Base-by-base conservation (phyloP, 2,888 invertebrate genomes). In the Xestia ashworthii region DNA sequence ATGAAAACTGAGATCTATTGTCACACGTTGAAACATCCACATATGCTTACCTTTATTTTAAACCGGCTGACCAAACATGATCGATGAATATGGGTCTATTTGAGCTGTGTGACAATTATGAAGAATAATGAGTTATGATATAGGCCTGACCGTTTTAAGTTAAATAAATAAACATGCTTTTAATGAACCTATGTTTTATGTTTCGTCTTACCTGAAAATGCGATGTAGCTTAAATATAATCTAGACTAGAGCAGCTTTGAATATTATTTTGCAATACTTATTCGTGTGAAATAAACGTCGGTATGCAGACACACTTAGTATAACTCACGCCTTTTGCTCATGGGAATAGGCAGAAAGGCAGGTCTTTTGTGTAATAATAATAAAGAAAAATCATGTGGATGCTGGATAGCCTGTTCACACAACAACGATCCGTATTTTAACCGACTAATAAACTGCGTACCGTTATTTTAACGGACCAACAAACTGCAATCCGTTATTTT, bases 1-100 rank as follows among this genome's bases (percentile, higher is more conserved):
- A 62, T 81, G 78, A 5, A 84, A 84, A 78, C 74, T 72, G 75
- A 84, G 73, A 78, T 84, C 74, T 70, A 68, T 78, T 76, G 78
- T 76, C 84, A 81, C 84, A 84, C 46, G 69, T 67, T 69, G 44
- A 66, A 74, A 84, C 80, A 84, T 66, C 86, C 88, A 83, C 80
- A 73, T 69, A 66, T 74, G 64, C 65, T 50, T 44, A 60, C 19
- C 55, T 79, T 66, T 68, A 74, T 82, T 58, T 46, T 44, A 44
- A 66, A 50, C 0, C 58, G 58, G 41, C 41, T 38, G 48, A 60
- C n/a, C 19, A 44, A 65, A 67, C 16, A 44, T 64, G 32, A 69
- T 70, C 22, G n/a, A 73, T 66, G 50, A 53, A 78, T 65, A 65
- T 73, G 44, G n/a, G 48, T 71, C 25, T 73, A 73, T 86, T 78